Percentiles rank a stretch among this genome's conserved stretches.
Evolutionary conservation across 1,140 invertebrate species (phyloP).

Genomic region (Anthonomus grandis): DNA sequence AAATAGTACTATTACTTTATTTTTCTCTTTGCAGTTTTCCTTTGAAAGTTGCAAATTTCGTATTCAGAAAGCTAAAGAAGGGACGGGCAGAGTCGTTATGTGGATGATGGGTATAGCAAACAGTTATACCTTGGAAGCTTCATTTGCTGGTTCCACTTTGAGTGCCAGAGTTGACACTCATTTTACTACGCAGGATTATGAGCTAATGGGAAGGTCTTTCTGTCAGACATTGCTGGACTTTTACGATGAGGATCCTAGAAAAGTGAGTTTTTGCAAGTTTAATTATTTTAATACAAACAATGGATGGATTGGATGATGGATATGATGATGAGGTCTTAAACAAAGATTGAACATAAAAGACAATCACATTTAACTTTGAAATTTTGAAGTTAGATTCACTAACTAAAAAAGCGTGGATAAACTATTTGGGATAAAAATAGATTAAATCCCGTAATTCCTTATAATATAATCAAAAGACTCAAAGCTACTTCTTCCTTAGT

Average conservation of each 20-base stretch:
- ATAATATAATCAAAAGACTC: too few species aligned
- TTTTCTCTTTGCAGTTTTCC: constrained; percentile 75
- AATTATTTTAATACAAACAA: neutral
- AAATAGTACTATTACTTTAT: too few species aligned
- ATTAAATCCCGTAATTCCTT: too few species aligned
- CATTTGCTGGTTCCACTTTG: constrained; percentile 82
- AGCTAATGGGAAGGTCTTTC: constrained; percentile 81
- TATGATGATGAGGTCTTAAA: too few species aligned
- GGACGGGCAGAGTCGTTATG: constrained; percentile 87
- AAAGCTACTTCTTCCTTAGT: too few species aligned
- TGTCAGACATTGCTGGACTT: constrained; percentile 90
- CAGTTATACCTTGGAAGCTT: constrained; percentile 93
- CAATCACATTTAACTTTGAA: too few species aligned
- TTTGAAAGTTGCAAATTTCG: constrained; percentile 93
- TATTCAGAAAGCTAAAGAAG: constrained; percentile 88
- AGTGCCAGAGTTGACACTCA: constrained; percentile 80
- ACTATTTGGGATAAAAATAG: too few species aligned
- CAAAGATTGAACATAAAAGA: too few species aligned
- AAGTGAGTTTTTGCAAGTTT: constrained; percentile 53
- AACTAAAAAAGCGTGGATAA: too few species aligned
- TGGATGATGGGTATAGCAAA: constrained; percentile 93
- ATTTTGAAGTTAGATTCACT: too few species aligned
- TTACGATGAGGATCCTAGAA: constrained; percentile 82
- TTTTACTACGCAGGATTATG: constrained; percentile 77
- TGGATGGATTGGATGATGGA: too few species aligned